These are phyloP conservation scores for Chymomyza caudatula DNA, from an alignment of 2,888 invertebrate genomes.

Conservation along the genomic window DNA sequence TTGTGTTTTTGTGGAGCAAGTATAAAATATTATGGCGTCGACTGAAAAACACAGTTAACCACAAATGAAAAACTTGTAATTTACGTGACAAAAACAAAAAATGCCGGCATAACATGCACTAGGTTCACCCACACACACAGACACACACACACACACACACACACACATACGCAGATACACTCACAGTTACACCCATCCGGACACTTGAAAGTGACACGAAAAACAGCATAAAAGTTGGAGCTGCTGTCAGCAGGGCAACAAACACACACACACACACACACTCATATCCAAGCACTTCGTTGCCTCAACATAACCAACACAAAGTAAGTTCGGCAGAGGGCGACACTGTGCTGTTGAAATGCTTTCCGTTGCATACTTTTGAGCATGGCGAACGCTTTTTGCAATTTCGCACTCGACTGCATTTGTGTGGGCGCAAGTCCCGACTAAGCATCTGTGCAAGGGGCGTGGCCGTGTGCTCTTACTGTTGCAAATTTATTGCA, in stretches of 20 bases:
- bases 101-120: slow-evolving; percentile 5
- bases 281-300: slow-evolving; percentile 5
- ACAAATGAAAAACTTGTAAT: slow-evolving; percentile 68
- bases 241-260: slow-evolving; percentile 39
- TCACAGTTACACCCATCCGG: neutral
- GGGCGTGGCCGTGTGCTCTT: slow-evolving; percentile 43
- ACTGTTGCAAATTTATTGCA: slow-evolving; percentile 64
- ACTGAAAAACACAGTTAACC: slow-evolving; percentile 36
- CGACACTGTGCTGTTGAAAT: too few species aligned
- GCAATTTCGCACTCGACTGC: slow-evolving; percentile 68
- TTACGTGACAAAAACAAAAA: slow-evolving; percentile 65
- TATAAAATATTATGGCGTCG: slow-evolving; percentile 56
- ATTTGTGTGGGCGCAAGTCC: slow-evolving; percentile 38
- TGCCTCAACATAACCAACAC: too few species aligned
- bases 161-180: neutral
- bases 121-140: slow-evolving; percentile 11
- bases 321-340: too few species aligned
- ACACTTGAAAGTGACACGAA: slow-evolving; percentile 39
- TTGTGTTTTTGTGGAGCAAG: neutral
- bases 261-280: slow-evolving; percentile 28
- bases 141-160: slow-evolving; percentile 12
- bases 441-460: slow-evolving; percentile 43
- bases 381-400: slow-evolving; percentile 34
- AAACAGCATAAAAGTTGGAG: slow-evolving; percentile 51
- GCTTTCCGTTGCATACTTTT: slow-evolving; percentile 41